A percentile compares a stretch with the other conserved stretches of the same genome.
Conservation (phyloP, 2,888 invertebrate genomes). For the Seladonia tumulorum region DNA sequence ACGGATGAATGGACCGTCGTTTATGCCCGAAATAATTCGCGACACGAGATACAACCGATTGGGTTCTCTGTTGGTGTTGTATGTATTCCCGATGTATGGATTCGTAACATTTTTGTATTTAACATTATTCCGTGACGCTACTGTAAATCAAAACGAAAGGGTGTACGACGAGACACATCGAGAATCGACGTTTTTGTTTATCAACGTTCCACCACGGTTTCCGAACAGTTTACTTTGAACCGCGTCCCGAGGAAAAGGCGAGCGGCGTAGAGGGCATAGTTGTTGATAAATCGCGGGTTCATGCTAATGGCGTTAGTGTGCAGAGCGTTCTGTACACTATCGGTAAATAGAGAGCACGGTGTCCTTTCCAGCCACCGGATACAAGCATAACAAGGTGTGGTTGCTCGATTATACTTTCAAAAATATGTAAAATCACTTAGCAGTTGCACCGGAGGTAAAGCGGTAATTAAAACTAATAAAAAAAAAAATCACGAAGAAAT, state of each 20-base stretch:
- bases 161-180: not conserved
- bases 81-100: not conserved
- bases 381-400: not conserved
- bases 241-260: not conserved
- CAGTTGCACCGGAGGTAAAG: not conserved
- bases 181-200: not conserved
- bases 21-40: not conserved
- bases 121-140: not conserved
- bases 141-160: not conserved
- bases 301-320: not conserved
- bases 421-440: not conserved
- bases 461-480: not conserved
- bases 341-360: not conserved
- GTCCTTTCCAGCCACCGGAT: not conserved
- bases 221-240: not conserved
- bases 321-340: not conserved
- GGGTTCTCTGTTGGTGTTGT: not conserved
- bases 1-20: not conserved
- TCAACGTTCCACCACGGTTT: not conserved
- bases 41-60: not conserved
- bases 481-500: not conserved
- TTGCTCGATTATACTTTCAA: not conserved
- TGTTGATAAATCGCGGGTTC: not conserved
- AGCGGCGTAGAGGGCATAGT: conserved; percentile 11
- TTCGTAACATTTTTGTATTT: not conserved